Conservation (phyloP, 1,140 invertebrate species). For the Eulimnadia texana region DNA sequence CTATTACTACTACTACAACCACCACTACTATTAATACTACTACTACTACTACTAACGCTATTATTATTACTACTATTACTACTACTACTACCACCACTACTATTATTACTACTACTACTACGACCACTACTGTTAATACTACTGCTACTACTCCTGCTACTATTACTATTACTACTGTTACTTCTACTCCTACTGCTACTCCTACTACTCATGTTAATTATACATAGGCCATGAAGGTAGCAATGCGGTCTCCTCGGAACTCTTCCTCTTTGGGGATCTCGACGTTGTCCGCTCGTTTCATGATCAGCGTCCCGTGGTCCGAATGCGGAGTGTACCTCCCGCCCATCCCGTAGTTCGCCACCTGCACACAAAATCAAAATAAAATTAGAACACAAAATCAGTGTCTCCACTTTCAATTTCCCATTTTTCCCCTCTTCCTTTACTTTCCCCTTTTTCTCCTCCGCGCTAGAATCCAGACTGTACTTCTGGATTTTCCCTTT, state of each 20-base stretch:
- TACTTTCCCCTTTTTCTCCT: too few relatives aligned
- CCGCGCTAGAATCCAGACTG: too few relatives aligned
- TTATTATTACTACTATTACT: too few relatives aligned
- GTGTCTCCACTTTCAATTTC: too few relatives aligned
- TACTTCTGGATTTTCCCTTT: too few relatives aligned
- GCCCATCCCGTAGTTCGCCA: constrained; percentile 47
- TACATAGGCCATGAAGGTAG: constrained; percentile 42
- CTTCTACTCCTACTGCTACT: too few relatives aligned
- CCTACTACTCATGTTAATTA: constrained; percentile 20
- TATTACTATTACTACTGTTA: too few relatives aligned
- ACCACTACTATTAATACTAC: not conserved
- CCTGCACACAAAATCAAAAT: constrained; percentile 22
- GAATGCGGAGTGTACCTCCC: constrained; percentile 49
- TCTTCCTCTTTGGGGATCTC: constrained; percentile 19
- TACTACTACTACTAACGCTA: too few relatives aligned
- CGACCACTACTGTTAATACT: too few relatives aligned
- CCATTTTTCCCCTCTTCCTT: too few relatives aligned
- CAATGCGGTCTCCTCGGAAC: constrained; percentile 37
- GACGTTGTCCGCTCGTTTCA: constrained; percentile 14
- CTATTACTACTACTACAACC: too few relatives aligned
- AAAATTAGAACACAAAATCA: constrained; percentile 20
- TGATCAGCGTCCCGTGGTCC: constrained; percentile 32
- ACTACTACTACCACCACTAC: too few relatives aligned
- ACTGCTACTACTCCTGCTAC: not conserved
- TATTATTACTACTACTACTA: not conserved